Evolutionary conservation across 2,113 vertebrate species (phyloP).

Genomic region (Fukomys damarensis): DNA sequence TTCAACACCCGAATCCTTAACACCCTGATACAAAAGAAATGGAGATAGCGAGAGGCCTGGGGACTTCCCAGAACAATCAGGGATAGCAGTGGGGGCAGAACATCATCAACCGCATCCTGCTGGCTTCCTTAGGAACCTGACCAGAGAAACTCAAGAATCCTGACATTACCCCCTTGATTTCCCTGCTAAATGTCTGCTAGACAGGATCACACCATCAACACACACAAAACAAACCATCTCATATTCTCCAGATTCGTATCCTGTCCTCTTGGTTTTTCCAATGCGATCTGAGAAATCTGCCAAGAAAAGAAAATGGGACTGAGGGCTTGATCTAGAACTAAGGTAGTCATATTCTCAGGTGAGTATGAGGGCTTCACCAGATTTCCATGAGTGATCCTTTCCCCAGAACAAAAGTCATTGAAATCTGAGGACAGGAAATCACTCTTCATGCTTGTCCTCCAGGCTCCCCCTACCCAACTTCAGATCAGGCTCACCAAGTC

Average conservation of each 20-base stretch:
- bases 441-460: neutral
- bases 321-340: neutral
- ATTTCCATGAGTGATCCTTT: neutral
- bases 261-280: conserved; percentile 92
- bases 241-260: conserved; percentile 96
- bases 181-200: neutral
- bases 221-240: conserved; percentile 90
- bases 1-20: neutral
- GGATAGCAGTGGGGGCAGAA: neutral
- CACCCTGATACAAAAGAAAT: neutral
- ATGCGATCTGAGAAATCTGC: conserved; percentile 97
- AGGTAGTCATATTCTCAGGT: neutral
- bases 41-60: neutral
- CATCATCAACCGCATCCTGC: neutral
- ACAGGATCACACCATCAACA: neutral
- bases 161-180: neutral
- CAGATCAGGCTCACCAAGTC: conserved; percentile 90
- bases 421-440: neutral
- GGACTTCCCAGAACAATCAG: neutral
- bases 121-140: neutral
- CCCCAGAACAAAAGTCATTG: neutral
- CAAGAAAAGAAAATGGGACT: conserved; percentile 42
- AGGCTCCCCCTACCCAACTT: neutral
- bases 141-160: neutral
- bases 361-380: neutral